phyloP scores from a whole-genome alignment of 2,113 vertebrate species.

The human region GRCh38 chr4:151367001-151367500 shows the following conservation, averaged over 20 bases:
- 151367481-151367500: no score
- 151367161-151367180: background rate
- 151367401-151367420: no score
- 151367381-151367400: no score
- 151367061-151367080: conserved; percentile 37
- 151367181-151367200: background rate
- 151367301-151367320: no score
- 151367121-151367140: background rate
- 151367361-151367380: no score
- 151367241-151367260: conserved; percentile 61
- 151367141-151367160: background rate
- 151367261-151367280: conserved; percentile 55
- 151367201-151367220: background rate
- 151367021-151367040: conserved; percentile 61
- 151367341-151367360: no score
- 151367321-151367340: no score
- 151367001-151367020: conserved; percentile 64
- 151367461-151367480: no score
- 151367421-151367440: no score
- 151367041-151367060: conserved; percentile 33
- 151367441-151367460: no score
- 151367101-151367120: conserved; percentile 22
- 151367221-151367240: conserved; percentile 54
- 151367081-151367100: conserved; percentile 46
- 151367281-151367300: background rate